Evolutionary conservation across 2,113 vertebrate genomes (phyloP).

Genomic region (Sylvia atricapilla): DNA sequence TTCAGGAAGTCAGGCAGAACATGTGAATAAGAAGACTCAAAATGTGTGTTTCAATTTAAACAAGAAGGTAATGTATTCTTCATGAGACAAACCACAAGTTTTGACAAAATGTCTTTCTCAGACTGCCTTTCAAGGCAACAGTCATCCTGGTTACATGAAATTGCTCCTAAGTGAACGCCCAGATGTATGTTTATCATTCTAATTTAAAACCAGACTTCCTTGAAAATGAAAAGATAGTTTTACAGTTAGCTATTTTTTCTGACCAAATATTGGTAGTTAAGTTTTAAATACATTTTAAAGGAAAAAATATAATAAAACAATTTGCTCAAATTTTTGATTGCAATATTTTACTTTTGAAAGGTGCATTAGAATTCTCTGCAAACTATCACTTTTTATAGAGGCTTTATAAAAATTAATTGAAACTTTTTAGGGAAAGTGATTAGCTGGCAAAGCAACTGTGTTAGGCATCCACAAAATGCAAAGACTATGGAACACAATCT

Average conservation of each 20-base stretch:
- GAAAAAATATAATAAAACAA: background rate
- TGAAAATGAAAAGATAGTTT: conserved; percentile 10
- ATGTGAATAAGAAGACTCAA: background rate
- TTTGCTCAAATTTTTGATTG: background rate
- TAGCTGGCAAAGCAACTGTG: background rate
- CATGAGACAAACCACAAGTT: background rate
- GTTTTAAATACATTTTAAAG: background rate
- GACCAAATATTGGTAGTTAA: background rate
- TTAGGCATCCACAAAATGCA: background rate
- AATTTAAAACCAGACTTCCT: conserved; percentile 24
- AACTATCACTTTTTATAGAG: background rate
- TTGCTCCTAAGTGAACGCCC: conserved; percentile 19
- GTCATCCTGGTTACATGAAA: background rate
- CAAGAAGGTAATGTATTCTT: background rate
- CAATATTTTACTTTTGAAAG: background rate
- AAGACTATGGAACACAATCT: background rate
- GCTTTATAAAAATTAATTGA: background rate
- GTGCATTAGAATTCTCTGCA: background rate
- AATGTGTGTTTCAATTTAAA: background rate
- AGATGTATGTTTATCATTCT: conserved; percentile 38
- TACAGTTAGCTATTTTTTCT: conserved; percentile 20
- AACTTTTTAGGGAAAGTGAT: background rate
- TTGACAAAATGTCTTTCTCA: conserved; percentile 1
- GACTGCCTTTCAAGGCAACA: background rate
- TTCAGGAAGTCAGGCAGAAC: background rate